Base-by-base conservation (phyloP, 2,888 invertebrate species). In the Brachycybe producta region DNA sequence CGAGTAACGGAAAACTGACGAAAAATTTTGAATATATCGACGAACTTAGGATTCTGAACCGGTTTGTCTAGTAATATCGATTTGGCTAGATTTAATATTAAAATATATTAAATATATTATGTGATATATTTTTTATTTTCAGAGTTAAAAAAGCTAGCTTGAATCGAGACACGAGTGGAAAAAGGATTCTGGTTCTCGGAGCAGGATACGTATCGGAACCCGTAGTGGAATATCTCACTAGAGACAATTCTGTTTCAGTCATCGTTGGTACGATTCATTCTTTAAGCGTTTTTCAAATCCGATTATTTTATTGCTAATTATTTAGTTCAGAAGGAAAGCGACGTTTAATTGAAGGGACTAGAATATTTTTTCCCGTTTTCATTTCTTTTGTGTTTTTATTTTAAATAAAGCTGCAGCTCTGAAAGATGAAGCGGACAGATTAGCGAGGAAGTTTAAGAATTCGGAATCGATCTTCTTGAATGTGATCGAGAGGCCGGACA, bases 141-240 rank as follows among this genome's bases (percentile, higher is more conserved):
- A n/a, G n/a, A n/a, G n/a, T n/a, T n/a, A n/a, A n/a, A n/a, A n/a
- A n/a, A n/a, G n/a, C n/a, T n/a, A n/a, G n/a, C n/a, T n/a, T n/a
- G n/a, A n/a, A n/a, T n/a, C n/a, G n/a, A n/a, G n/a, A n/a, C n/a
- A n/a, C n/a, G n/a, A 58, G 56, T 13, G 57, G 58, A 32, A 81
- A 80, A 57, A 76, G 79, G 49, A 84, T 94, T 0, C 75, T 97
- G 8, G 82, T 98, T 2, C 73, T 99, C 11, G 98, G 98, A 1
- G 92, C 97, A 32, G 98, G 98, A 0, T 80, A 86, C 63, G 97
- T 98, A 0, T 83, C 91, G 0, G 83, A 84, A 0, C 98, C 98
- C 0, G 75, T 95, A 1, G 85, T 98, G 0, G 95, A 98, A 65
- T 98, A 95, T 70, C 73, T 98, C 26, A 77, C 85, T 50, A 75